These are phyloP conservation scores for Lepus americanus DNA, from an alignment of 2,113 vertebrate species.

Conservation along the genomic window DNA sequence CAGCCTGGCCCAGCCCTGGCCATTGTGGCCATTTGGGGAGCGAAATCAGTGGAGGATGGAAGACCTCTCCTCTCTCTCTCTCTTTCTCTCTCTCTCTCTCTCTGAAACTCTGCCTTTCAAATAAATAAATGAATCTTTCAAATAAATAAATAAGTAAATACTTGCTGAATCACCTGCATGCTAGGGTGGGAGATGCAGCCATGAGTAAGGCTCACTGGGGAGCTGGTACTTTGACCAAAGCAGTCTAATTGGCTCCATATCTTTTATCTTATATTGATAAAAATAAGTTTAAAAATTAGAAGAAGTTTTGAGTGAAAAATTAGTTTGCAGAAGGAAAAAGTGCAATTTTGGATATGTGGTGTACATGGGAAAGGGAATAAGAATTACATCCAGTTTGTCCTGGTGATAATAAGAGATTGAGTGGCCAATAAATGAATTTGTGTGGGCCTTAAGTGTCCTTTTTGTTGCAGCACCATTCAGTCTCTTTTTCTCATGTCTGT, in stretches of 20 bases:
- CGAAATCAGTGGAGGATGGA: too few relatives aligned
- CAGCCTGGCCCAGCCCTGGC: too few relatives aligned
- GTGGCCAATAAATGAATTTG: not conserved
- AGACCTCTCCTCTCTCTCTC: too few relatives aligned
- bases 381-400: not conserved
- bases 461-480: not conserved
- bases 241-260: not conserved
- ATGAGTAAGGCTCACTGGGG: not conserved
- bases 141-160: too few relatives aligned
- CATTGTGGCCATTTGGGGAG: too few relatives aligned
- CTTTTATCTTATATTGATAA: not conserved
- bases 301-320: slow-evolving; percentile 20
- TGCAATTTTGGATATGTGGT: not conserved
- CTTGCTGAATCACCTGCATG: not conserved
- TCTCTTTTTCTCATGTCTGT: not conserved
- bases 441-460: not conserved
- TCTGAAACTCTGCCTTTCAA: too few relatives aligned
- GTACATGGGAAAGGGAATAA: not conserved
- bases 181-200: not conserved
- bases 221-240: not conserved
- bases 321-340: not conserved
- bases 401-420: not conserved
- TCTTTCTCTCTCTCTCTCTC: too few relatives aligned
- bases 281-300: not conserved
- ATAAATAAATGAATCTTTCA: too few relatives aligned